phyloP scores from a whole-genome alignment of 2,797 vertebrate genomes.

The Periophthalmus magnuspinnatus region DNA sequence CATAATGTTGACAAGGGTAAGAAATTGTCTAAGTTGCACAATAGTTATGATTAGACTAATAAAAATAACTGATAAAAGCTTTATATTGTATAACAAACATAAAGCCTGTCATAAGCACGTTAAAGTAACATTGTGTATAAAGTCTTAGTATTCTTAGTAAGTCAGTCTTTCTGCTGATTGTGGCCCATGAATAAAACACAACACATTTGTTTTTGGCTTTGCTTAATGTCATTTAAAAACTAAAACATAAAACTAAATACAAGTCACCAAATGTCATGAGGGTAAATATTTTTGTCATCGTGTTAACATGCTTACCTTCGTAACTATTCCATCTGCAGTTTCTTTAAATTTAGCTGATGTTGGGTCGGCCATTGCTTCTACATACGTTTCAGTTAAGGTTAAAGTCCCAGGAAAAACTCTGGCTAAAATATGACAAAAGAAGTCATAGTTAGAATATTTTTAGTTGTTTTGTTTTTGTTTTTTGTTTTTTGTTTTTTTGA shows the following conservation, averaged over 20 bases:
- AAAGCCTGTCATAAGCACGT: too few relatives aligned
- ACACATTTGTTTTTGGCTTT: not conserved
- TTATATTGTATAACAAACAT: too few relatives aligned
- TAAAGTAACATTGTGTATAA: too few relatives aligned
- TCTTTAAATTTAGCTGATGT: fast-evolving
- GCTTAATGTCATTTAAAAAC: not conserved
- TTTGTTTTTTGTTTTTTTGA: too few relatives aligned
- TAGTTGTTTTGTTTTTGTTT: too few relatives aligned
- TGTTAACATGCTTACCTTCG: slow-evolving; percentile 23
- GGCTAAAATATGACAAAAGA: slow-evolving; percentile 45
- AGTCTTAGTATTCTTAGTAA: not conserved
- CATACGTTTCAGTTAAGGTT: fast-evolving
- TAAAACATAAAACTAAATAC: not conserved
- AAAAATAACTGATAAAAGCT: too few relatives aligned
- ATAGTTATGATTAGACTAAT: too few relatives aligned
- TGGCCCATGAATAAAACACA: not conserved
- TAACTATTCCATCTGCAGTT: fast-evolving
- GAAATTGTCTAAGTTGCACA: too few relatives aligned
- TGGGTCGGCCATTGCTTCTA: fast-evolving
- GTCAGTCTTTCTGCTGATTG: not conserved
- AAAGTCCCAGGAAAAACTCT: slow-evolving; percentile 58
- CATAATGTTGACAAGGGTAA: too few relatives aligned
- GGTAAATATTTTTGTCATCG: not conserved
- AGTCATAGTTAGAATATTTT: too few relatives aligned
- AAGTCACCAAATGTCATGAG: not conserved